A percentile compares a stretch with the other conserved stretches of the same genome.
phyloP scores from a whole-genome alignment of 1,140 invertebrate genomes.

The Plodia interpunctella region DNA sequence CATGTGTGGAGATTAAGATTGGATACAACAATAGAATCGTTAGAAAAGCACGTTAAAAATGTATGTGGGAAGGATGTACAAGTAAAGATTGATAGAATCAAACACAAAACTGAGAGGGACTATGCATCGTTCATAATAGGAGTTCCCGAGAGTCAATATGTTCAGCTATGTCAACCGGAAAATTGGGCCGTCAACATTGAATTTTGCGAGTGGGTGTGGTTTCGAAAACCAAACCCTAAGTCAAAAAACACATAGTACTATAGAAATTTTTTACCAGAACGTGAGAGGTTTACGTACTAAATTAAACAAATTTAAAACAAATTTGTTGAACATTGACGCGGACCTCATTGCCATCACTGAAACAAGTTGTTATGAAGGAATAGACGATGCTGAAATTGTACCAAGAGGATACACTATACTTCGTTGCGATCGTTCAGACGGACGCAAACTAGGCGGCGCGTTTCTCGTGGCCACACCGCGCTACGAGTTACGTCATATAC shows the following conservation, averaged over 20 bases:
- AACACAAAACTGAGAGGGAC: constrained; percentile 26
- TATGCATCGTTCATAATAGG: constrained; percentile 27
- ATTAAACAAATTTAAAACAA: too few relatives aligned
- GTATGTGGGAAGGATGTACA: too few relatives aligned
- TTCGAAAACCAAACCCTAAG: neutral
- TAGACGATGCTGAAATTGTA: constrained; percentile 19
- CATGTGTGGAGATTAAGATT: constrained; percentile 31
- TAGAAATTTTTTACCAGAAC: constrained; percentile 12
- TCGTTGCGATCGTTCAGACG: constrained; percentile 17
- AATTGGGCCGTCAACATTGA: constrained; percentile 23
- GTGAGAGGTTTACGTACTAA: too few relatives aligned
- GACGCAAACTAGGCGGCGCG: too few relatives aligned
- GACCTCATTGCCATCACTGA: constrained; percentile 6
- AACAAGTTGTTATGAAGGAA: neutral
- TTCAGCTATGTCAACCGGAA: constrained; percentile 16
- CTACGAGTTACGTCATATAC: constrained; percentile 18
- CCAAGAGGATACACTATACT: constrained; percentile 16
- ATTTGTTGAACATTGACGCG: constrained; percentile 3
- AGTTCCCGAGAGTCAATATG: constrained; percentile 24
- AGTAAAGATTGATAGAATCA: constrained; percentile 22
- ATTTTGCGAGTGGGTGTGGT: constrained; percentile 22
- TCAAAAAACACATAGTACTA: neutral
- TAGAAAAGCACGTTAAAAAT: neutral
- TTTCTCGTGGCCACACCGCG: constrained; percentile 18
- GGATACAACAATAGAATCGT: constrained; percentile 16